phyloP scores from a whole-genome alignment of 2,888 invertebrate species.

The Scaptodrosophila latifasciaeformis region DNA sequence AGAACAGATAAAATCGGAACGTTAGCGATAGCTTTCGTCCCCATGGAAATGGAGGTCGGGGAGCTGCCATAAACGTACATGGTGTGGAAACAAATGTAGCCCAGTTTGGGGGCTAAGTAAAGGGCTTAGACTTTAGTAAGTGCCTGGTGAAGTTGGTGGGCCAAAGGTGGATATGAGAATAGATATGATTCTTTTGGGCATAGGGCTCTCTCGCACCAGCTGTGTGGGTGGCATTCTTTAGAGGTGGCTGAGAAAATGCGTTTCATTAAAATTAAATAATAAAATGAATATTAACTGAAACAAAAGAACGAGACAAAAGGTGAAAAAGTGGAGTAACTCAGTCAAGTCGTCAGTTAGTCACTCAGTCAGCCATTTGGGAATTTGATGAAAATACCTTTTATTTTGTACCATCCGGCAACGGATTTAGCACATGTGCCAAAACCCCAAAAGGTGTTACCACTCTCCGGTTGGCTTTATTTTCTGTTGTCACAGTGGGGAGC shows the following conservation, averaged over 20 bases:
- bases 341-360: not conserved
- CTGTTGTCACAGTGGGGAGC: no score
- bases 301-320: not conserved
- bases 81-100: conserved; percentile 5
- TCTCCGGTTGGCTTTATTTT: no score
- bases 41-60: conserved; percentile 8
- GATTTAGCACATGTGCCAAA: no score
- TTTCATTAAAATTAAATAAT: conserved; percentile 55
- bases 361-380: not conserved
- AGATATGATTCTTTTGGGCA: no score
- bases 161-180: no score
- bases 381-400: no score
- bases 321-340: not conserved
- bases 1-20: conserved; percentile 19
- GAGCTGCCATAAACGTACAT: conserved; percentile 3
- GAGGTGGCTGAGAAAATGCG: conserved; percentile 25
- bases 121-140: not conserved
- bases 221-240: no score
- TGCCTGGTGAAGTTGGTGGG: no score
- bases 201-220: no score
- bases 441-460: no score
- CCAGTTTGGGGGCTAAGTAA: conserved; percentile 4
- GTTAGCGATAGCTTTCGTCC: conserved; percentile 19
- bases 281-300: conserved; percentile 41
- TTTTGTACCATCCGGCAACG: no score